Percentiles rank a stretch among this genome's conserved stretches.
phyloP scores from a whole-genome alignment of 2,797 vertebrate species.

The Sitta carolinensis region DNA sequence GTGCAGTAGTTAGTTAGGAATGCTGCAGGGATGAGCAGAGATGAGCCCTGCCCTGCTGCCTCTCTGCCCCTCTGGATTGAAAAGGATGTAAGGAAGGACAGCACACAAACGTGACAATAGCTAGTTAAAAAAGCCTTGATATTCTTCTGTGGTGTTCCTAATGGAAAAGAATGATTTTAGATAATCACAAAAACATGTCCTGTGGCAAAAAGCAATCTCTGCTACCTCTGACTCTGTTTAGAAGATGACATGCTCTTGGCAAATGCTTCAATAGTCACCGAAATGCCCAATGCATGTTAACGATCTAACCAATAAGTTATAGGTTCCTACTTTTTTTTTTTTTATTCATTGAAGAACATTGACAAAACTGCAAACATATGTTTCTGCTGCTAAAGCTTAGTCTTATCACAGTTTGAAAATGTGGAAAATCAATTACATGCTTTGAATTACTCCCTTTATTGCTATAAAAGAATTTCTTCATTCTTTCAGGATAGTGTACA shows the following conservation, averaged over 20 bases:
- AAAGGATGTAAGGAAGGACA: background rate
- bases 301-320: slow-evolving; percentile 43
- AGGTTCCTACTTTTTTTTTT: background rate
- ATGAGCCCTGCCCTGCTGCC: background rate
- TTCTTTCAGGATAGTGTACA: slow-evolving; percentile 63
- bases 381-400: slow-evolving; percentile 73
- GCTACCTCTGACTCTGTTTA: background rate
- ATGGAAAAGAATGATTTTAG: background rate
- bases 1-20: background rate
- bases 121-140: background rate
- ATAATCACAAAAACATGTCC: slow-evolving; percentile 31
- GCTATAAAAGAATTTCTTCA: slow-evolving; percentile 70
- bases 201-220: background rate
- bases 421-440: slow-evolving; percentile 76
- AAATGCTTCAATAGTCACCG: slow-evolving; percentile 58
- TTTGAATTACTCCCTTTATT: slow-evolving; percentile 70
- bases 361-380: slow-evolving; percentile 73
- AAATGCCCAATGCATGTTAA: slow-evolving; percentile 62
- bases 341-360: slow-evolving; percentile 53
- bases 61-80: rapidly evolving
- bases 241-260: slow-evolving; percentile 40
- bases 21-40: background rate
- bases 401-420: slow-evolving; percentile 75
- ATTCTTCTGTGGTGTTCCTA: background rate
- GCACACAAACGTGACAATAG: background rate